phyloP scores from a whole-genome alignment of 2,113 vertebrate species.

The Bubo scandiacus region DNA sequence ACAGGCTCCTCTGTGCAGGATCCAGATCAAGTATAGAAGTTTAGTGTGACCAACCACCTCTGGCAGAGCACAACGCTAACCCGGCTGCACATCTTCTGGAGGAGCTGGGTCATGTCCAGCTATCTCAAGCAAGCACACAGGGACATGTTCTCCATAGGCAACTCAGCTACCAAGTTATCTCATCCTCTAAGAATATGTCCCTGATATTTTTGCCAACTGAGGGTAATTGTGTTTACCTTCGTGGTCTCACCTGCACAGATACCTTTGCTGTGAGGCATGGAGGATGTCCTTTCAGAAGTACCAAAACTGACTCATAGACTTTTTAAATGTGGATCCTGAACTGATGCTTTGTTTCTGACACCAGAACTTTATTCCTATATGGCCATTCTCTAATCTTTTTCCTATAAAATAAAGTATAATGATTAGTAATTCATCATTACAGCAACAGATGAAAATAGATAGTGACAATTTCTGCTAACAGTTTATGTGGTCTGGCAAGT shows the following conservation, averaged over 20 bases:
- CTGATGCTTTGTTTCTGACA: not conserved
- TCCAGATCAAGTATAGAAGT: not conserved
- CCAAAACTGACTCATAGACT: not conserved
- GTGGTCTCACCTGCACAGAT: not conserved
- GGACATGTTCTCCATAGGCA: not conserved
- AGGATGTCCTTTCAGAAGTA: not conserved
- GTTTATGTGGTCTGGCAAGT: not conserved
- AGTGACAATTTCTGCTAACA: not conserved
- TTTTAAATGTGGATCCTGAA: not conserved
- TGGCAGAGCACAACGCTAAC: rapidly evolving
- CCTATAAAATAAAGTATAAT: not conserved
- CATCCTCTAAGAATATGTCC: not conserved
- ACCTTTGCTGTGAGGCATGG: not conserved
- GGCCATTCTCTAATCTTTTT: not conserved
- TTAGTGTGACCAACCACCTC: not conserved
- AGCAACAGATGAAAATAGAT: not conserved
- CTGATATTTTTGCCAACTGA: not conserved
- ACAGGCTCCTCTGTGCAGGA: not conserved
- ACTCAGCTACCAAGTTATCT: not conserved
- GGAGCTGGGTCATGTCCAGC: not conserved
- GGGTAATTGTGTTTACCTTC: rapidly evolving
- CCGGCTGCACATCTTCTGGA: rapidly evolving
- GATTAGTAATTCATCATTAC: not conserved
- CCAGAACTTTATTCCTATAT: not conserved
- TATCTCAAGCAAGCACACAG: not conserved